Evolutionary conservation across 92 coral and sea anemone species (phyloP).

Genomic region (Bergia sp.): DNA sequence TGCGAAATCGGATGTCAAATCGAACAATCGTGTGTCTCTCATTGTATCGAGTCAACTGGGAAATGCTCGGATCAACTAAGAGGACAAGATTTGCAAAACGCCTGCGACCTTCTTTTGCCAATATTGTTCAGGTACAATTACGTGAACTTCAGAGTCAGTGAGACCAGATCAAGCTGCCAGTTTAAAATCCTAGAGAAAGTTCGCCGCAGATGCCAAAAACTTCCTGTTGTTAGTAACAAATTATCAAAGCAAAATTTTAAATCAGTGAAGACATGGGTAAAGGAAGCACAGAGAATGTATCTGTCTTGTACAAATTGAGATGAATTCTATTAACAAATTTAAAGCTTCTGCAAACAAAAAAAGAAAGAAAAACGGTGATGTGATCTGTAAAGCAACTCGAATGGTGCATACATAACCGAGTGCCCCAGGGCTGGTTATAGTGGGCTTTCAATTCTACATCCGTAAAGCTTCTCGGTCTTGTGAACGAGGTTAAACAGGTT

Average conservation of each 20-base stretch:
- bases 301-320: background rate
- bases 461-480: no score
- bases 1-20: constrained; percentile 67
- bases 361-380: background rate
- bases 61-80: constrained; percentile 40
- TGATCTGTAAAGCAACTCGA: background rate
- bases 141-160: background rate
- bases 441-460: no score
- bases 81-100: constrained; percentile 50
- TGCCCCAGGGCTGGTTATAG: no score
- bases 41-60: constrained; percentile 48
- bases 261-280: background rate
- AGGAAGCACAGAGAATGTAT: background rate
- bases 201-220: background rate
- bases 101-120: constrained; percentile 18
- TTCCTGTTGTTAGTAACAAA: background rate
- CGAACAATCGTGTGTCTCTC: constrained; percentile 56
- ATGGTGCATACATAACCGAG: no score
- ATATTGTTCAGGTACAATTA: background rate
- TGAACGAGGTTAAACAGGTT: no score
- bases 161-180: background rate
- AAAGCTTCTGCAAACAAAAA: no score
- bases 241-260: background rate
- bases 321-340: background rate
- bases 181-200: background rate